Evolutionary conservation across 2,113 vertebrate species (phyloP).

Genomic region (Xiphophorus hellerii): DNA sequence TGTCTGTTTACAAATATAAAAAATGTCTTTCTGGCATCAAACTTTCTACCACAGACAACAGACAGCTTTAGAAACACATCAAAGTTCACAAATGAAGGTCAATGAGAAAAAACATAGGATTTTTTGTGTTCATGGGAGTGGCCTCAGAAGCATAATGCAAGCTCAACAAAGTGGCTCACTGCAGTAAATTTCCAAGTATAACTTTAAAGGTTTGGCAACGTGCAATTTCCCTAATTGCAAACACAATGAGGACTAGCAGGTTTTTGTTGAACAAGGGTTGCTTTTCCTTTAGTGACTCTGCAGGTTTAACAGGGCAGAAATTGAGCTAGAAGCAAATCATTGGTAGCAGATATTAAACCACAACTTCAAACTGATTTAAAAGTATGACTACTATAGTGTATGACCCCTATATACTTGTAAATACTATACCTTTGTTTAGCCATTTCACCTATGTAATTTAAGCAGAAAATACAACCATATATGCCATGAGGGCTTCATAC

Average conservation of each 20-base stretch:
- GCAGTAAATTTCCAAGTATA: background rate
- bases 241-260: background rate
- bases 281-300: background rate
- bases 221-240: background rate
- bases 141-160: background rate
- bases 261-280: background rate
- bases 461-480: background rate
- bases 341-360: too few species aligned
- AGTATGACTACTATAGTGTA: too few species aligned
- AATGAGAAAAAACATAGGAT: background rate
- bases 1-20: conserved; percentile 11
- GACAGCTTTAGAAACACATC: too few species aligned
- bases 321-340: background rate
- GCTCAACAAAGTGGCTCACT: conserved; percentile 33
- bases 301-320: background rate
- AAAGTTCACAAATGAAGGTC: background rate
- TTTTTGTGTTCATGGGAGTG: conserved; percentile 8
- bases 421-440: background rate
- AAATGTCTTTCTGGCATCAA: background rate
- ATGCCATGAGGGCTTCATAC: background rate
- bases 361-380: too few species aligned
- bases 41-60: too few species aligned
- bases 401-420: too few species aligned
- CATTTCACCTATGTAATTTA: background rate
- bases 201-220: conserved; percentile 19